Conservation (phyloP, 2,888 invertebrate species). For the Drosophila subsilvestris region DNA sequence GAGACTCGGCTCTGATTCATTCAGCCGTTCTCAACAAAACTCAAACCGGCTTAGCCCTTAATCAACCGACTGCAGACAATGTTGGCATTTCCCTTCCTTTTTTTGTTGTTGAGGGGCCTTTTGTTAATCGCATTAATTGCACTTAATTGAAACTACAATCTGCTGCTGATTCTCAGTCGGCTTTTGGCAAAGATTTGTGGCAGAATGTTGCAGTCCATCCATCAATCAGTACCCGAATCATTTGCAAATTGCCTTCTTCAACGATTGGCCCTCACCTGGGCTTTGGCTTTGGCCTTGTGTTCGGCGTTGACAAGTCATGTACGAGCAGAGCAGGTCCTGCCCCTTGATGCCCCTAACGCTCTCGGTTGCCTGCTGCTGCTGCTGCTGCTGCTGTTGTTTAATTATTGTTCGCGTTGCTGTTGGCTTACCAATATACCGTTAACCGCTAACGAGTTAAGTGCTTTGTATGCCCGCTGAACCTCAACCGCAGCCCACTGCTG, state of each 20-base stretch:
- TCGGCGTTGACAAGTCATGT: constrained; percentile 66
- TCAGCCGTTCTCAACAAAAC: constrained; percentile 15
- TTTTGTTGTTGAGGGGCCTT: constrained; percentile 4
- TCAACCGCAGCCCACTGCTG: constrained; percentile 57
- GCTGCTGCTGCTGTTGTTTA: constrained; percentile 59
- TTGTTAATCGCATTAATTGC: constrained; percentile 68
- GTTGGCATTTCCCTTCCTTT: not conserved
- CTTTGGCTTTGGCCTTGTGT: constrained; percentile 28
- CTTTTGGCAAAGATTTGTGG: constrained; percentile 56
- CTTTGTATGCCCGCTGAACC: constrained; percentile 66
- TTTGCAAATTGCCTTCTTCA: constrained; percentile 50
- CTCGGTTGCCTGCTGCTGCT: not conserved
- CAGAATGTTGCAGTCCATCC: constrained; percentile 17
- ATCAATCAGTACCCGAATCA: constrained; percentile 67
- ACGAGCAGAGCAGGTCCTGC: constrained; percentile 26
- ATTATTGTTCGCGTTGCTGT: constrained; percentile 65
- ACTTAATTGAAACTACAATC: constrained; percentile 61
- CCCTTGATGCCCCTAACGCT: not conserved
- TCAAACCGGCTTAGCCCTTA: constrained; percentile 32
- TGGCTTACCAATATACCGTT: constrained; percentile 73
- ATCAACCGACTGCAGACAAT: constrained; percentile 36
- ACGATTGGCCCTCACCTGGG: constrained; percentile 28
- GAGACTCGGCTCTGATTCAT: constrained; percentile 14
- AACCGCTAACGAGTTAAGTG: constrained; percentile 79
- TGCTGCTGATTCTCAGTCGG: constrained; percentile 15